phyloP scores from a whole-genome alignment of 53 echinoderm and acorn worm species.

The Temnopleurus reevesii region DNA sequence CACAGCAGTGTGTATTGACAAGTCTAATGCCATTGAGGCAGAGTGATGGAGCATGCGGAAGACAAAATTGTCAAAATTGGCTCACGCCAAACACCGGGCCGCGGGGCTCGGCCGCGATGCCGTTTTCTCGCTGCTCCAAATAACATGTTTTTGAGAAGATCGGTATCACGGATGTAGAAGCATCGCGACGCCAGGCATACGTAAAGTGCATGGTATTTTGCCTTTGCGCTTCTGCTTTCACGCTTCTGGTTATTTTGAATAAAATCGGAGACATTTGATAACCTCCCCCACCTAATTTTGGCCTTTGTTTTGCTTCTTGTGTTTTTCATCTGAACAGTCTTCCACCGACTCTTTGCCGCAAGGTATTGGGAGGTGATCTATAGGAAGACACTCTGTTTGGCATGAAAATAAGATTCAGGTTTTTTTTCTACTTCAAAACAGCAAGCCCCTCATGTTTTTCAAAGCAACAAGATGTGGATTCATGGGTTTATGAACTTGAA shows the following conservation, averaged over 20 bases:
- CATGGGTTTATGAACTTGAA: no score
- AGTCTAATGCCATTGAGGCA: not conserved
- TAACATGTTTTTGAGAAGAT: constrained; percentile 26
- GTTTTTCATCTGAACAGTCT: not conserved
- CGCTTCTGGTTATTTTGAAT: no score
- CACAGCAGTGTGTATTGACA: not conserved
- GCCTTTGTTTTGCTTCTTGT: not conserved
- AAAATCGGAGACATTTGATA: not conserved
- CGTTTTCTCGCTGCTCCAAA: not conserved
- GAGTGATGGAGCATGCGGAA: not conserved
- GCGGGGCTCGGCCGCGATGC: not conserved
- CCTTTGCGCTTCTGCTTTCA: not conserved
- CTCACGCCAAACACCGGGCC: not conserved
- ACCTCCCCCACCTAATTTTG: not conserved
- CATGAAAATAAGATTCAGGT: not conserved
- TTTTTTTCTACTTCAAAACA: no score
- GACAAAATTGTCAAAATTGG: constrained; percentile 9
- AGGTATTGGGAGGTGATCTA: no score
- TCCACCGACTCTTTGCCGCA: not conserved
- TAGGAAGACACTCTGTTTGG: not conserved
- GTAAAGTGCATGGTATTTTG: not conserved
- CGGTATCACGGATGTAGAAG: not conserved
- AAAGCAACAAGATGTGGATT: no score
- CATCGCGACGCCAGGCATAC: not conserved
- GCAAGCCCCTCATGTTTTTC: no score